These are phyloP conservation scores for Cervus canadensis DNA, from an alignment of 2,113 vertebrate genomes.

Conservation along the genomic window DNA sequence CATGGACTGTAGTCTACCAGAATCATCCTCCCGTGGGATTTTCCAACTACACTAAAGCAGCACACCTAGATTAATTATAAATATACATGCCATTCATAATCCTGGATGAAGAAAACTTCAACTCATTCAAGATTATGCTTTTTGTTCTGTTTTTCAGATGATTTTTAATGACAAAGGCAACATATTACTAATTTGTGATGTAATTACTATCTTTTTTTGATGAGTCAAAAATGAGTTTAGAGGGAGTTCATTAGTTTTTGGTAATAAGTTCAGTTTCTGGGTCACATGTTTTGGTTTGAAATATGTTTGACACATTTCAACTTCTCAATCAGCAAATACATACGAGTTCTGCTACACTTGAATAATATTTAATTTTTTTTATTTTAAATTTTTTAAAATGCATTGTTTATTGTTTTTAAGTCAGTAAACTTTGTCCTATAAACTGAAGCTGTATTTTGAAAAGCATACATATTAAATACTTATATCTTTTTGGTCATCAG, in stretches of 20 bases:
- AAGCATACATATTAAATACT: background rate
- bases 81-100: background rate
- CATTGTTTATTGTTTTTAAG: background rate
- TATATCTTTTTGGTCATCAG: background rate
- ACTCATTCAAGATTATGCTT: background rate
- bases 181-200: conserved; percentile 43
- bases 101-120: background rate
- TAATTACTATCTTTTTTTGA: conserved; percentile 37
- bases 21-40: too few relatives aligned
- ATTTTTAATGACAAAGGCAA: conserved; percentile 45
- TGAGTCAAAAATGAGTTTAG: conserved; percentile 60
- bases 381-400: background rate
- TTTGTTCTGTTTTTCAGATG: background rate
- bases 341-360: background rate
- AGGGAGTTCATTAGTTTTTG: conserved; percentile 29
- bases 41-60: background rate
- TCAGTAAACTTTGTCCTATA: background rate
- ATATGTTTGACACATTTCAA: conserved; percentile 29
- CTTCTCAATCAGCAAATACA: background rate
- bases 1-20: too few relatives aligned
- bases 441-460: background rate
- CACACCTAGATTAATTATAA: background rate
- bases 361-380: background rate
- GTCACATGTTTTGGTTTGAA: conserved; percentile 7
- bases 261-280: conserved; percentile 19